Conservation (phyloP, 2,888 invertebrate genomes). For the Leptothorax acervorum region DNA sequence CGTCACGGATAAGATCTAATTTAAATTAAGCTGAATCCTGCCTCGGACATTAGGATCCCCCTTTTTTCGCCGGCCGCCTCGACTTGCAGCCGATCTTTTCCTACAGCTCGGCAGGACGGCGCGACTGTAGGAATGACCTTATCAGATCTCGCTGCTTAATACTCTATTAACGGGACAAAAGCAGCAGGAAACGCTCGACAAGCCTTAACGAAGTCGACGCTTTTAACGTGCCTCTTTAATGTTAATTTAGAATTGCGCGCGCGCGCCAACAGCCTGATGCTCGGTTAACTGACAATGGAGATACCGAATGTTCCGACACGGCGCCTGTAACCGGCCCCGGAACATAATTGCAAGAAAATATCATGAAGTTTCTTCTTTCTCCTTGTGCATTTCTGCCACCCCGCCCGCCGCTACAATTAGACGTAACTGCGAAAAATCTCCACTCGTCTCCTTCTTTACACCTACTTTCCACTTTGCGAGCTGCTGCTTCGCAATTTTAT, state of each 20-base stretch:
- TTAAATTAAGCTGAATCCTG: conserved; percentile 65
- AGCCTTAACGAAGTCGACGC: conserved; percentile 73
- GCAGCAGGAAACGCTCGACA: conserved; percentile 68
- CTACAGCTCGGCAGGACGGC: conserved; percentile 2
- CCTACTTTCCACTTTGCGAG: conserved; percentile 51
- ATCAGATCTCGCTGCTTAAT: conserved; percentile 77
- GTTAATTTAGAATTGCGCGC: conserved; percentile 60
- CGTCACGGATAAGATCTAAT: conserved; percentile 71
- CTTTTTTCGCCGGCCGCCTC: conserved; percentile 26
- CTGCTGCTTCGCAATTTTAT: conserved; percentile 51
- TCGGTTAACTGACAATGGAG: conserved; percentile 62
- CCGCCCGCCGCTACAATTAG: conserved; percentile 33
- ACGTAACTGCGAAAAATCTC: conserved; percentile 49
- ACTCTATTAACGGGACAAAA: conserved; percentile 77
- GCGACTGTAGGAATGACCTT: conserved; percentile 66
- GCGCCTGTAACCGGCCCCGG: conserved; percentile 52
- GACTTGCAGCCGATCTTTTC: conserved; percentile 31
- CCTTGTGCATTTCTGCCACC: neutral
- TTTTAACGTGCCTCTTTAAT: conserved; percentile 63
- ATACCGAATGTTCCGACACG: conserved; percentile 33
- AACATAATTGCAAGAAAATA: conserved; percentile 69
- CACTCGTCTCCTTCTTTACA: conserved; percentile 41
- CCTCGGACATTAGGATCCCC: conserved; percentile 20
- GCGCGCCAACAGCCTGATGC: conserved; percentile 31
- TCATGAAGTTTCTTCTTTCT: conserved; percentile 35